These are phyloP conservation scores for Brachyptera putata DNA, from an alignment of 2,888 invertebrate species.

Conservation along the genomic window DNA sequence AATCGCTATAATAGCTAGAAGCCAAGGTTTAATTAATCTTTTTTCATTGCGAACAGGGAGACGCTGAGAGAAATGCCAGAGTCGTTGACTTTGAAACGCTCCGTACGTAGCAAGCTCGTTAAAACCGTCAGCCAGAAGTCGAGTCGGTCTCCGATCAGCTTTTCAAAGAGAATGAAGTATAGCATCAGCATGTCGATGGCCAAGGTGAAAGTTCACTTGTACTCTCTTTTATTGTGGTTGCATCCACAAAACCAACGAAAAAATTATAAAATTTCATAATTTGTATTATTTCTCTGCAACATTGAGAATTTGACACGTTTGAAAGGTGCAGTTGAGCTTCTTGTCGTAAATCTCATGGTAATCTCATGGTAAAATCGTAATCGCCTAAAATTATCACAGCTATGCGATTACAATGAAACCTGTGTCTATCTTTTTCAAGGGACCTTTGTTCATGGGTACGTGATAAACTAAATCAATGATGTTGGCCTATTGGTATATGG, in stretches of 20 bases:
- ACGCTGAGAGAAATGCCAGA: constrained; percentile 65
- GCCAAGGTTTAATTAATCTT: not conserved
- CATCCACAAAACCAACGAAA: not conserved
- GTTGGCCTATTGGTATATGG: no score
- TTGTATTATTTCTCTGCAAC: no score
- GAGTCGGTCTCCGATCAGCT: constrained; percentile 51
- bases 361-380: no score
- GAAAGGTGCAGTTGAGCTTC: no score
- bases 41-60: constrained; percentile 48
- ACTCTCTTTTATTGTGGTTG: not conserved
- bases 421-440: no score
- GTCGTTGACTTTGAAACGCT: constrained; percentile 62
- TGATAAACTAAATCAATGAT: no score
- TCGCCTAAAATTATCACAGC: no score
- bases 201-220: no score
- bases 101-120: constrained; percentile 59
- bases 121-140: constrained; percentile 55
- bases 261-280: not conserved
- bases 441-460: no score
- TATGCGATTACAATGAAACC: no score
- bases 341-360: no score
- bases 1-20: not conserved
- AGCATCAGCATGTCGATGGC: constrained; percentile 53
- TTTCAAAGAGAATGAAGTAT: constrained; percentile 56
- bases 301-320: no score